A percentile compares a stretch with the other conserved stretches of the same genome.
Evolutionary conservation across 2,797 vertebrate species (phyloP).

Genomic region (Diceros bicornis): DNA sequence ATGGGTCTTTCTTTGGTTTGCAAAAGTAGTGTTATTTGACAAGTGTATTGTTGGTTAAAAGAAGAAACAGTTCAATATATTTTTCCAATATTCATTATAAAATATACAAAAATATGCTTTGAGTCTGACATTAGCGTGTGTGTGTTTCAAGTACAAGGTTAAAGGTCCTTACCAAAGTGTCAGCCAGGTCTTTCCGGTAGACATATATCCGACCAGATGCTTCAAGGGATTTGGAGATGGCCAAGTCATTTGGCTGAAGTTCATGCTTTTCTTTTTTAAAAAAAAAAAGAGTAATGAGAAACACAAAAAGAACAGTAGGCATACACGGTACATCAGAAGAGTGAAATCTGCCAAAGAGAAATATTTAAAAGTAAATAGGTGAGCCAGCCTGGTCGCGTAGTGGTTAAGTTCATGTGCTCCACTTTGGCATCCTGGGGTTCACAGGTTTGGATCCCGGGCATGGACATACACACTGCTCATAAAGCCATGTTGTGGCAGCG

Average conservation of each 20-base stretch:
- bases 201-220: constrained; percentile 94
- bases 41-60: neutral
- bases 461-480: no score
- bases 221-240: constrained; percentile 93
- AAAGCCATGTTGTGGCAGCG: no score
- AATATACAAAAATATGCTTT: neutral
- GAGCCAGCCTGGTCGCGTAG: no score
- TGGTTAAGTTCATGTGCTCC: no score
- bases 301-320: constrained; percentile 74
- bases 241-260: constrained; percentile 94
- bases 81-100: constrained; percentile 20
- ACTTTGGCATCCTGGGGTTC: no score
- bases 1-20: neutral
- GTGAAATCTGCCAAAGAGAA: constrained; percentile 56
- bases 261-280: constrained; percentile 93
- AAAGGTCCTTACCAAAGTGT: constrained; percentile 93
- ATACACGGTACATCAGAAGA: neutral
- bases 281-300: constrained; percentile 69
- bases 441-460: no score
- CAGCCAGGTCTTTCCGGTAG: constrained; percentile 94
- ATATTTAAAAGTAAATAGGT: constrained; percentile 50
- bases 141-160: neutral
- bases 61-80: neutral
- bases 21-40: neutral
- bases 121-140: neutral